phyloP scores from a whole-genome alignment of 2,797 vertebrate species.

The Sparus aurata region DNA sequence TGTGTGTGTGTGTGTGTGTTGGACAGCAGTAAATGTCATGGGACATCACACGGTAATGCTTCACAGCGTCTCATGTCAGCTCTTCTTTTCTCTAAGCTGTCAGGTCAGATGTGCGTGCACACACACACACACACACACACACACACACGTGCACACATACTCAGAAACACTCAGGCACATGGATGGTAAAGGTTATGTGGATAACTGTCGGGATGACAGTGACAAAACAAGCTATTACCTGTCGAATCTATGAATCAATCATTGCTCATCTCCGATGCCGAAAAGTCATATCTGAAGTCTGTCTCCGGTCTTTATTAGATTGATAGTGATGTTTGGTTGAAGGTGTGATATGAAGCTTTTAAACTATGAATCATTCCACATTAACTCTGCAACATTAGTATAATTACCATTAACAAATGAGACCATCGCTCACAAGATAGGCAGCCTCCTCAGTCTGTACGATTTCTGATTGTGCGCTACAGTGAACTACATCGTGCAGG shows the following conservation, averaged over 20 bases:
- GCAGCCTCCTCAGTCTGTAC: background rate
- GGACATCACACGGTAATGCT: slow-evolving; percentile 67
- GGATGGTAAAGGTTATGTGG: slow-evolving; percentile 11
- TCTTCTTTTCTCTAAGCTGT: slow-evolving; percentile 55
- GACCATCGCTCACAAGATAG: background rate
- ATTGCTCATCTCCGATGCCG: slow-evolving; percentile 12
- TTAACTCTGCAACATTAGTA: background rate
- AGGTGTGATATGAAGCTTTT: background rate
- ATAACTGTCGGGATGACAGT: slow-evolving; percentile 22
- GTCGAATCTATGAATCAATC: background rate
- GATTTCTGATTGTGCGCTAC: background rate
- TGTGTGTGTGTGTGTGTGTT: slow-evolving; percentile 28
- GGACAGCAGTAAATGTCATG: slow-evolving; percentile 69
- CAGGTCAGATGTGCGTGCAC: slow-evolving; percentile 32
- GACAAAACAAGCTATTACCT: slow-evolving; percentile 2
- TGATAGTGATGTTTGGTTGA: slow-evolving; percentile 8
- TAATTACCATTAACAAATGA: slow-evolving; percentile 3
- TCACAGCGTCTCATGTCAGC: slow-evolving; percentile 68
- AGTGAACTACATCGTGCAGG: background rate
- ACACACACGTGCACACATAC: slow-evolving; percentile 23
- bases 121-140: slow-evolving; percentile 3
- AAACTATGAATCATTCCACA: background rate
- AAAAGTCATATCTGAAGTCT: background rate
- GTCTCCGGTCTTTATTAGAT: background rate
- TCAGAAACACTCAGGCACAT: slow-evolving; percentile 13